Evolutionary conservation across 2,113 vertebrate species (phyloP).

Genomic region (Phaetusa simplex): DNA sequence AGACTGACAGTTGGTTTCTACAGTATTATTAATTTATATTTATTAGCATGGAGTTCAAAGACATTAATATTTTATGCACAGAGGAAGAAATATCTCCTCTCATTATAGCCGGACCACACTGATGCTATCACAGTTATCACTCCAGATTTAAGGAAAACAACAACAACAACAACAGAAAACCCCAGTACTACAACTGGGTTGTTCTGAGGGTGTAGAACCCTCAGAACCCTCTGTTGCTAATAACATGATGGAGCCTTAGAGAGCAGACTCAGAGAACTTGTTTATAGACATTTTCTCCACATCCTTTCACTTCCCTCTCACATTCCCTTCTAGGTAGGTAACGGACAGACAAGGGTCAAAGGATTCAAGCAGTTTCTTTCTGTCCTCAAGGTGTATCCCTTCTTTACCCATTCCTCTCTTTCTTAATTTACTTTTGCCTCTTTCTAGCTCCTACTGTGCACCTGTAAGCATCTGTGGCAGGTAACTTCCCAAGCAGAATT

Average conservation of each 20-base stretch:
- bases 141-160: background rate
- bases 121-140: background rate
- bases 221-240: background rate
- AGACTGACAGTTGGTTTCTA: background rate
- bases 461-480: background rate
- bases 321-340: background rate
- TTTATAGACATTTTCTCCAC: background rate
- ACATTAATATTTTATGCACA: background rate
- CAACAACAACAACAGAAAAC: background rate
- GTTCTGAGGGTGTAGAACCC: background rate
- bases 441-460: background rate
- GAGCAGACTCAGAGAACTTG: background rate
- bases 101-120: background rate
- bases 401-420: background rate
- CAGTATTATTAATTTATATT: background rate
- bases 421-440: background rate
- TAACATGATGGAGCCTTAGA: background rate
- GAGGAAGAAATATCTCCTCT: background rate
- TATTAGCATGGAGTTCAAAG: constrained; percentile 7
- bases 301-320: background rate
- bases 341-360: background rate
- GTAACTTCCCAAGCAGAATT: background rate
- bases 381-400: background rate
- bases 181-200: background rate
- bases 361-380: background rate